Evolutionary conservation across 1,140 invertebrate species (phyloP).

Genomic region (Sitobion miscanthi): DNA sequence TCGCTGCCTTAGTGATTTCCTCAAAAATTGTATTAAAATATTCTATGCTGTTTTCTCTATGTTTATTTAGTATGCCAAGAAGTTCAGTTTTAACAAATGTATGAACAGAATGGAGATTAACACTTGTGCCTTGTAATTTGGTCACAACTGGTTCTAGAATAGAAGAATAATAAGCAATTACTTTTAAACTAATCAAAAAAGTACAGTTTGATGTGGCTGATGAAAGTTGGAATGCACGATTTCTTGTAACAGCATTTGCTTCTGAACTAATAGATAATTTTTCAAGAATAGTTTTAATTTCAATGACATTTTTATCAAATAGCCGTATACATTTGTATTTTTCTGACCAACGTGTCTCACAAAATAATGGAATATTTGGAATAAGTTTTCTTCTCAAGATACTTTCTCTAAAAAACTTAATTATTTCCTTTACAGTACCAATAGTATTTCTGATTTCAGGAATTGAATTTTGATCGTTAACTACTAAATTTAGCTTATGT

Average conservation of each 20-base stretch:
- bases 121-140: conserved; percentile 3
- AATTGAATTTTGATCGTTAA: neutral
- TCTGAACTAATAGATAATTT: conserved; percentile 1
- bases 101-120: conserved; percentile 17
- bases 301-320: neutral
- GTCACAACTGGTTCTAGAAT: conserved; percentile 2
- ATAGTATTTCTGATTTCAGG: neutral
- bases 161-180: conserved; percentile 14
- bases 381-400: too few species aligned
- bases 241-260: conserved; percentile 12
- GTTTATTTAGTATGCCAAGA: conserved; percentile 6
- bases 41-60: neutral
- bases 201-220: conserved; percentile 11
- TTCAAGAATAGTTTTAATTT: conserved; percentile 22
- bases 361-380: neutral
- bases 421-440: conserved; percentile 6
- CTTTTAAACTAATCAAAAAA: neutral
- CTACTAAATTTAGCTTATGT: conserved; percentile 36
- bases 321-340: neutral
- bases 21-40: conserved; percentile 27
- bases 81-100: neutral
- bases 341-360: neutral
- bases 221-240: conserved; percentile 16
- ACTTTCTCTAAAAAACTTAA: neutral
- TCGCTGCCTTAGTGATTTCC: conserved; percentile 12